A percentile compares a stretch with the other conserved stretches of the same genome.
Evolutionary conservation across 53 echinoderm and acorn worm genomes (phyloP).

Genomic region (Echinarachnius parma): DNA sequence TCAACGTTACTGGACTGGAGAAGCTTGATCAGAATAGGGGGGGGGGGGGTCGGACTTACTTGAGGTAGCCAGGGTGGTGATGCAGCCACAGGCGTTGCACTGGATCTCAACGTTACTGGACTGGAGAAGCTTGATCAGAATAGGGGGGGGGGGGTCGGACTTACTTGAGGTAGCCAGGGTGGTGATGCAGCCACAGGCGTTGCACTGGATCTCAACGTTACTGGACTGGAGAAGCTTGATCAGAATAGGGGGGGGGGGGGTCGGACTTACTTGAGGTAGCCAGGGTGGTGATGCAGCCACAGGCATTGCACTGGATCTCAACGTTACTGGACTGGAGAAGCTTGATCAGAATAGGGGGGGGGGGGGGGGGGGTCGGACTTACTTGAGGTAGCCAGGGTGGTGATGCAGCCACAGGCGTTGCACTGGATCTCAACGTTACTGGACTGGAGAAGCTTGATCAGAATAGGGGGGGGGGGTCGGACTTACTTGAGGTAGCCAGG

Average conservation of each 20-base stretch:
- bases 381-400: slow-evolving; percentile 89
- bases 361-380: not conserved
- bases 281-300: slow-evolving; percentile 88
- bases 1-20: slow-evolving; percentile 48
- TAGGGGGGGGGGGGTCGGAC: slow-evolving; percentile 10
- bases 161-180: slow-evolving; percentile 87
- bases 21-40: slow-evolving; percentile 17
- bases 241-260: slow-evolving; percentile 13
- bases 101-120: slow-evolving; percentile 54
- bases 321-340: slow-evolving; percentile 18
- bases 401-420: slow-evolving; percentile 87
- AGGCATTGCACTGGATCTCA: slow-evolving; percentile 84
- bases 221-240: slow-evolving; percentile 26
- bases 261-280: slow-evolving; percentile 73
- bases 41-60: slow-evolving; percentile 37
- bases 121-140: slow-evolving; percentile 29
- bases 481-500: slow-evolving; percentile 81
- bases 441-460: too few species aligned
- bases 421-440: slow-evolving; percentile 76
- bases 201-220: slow-evolving; percentile 75
- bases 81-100: slow-evolving; percentile 72
- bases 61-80: slow-evolving; percentile 76
- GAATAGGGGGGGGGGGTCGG: too few species aligned
- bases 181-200: slow-evolving; percentile 88
- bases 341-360: slow-evolving; percentile 32